phyloP scores from a whole-genome alignment of 2,113 vertebrate genomes.

The Rhea americana region DNA sequence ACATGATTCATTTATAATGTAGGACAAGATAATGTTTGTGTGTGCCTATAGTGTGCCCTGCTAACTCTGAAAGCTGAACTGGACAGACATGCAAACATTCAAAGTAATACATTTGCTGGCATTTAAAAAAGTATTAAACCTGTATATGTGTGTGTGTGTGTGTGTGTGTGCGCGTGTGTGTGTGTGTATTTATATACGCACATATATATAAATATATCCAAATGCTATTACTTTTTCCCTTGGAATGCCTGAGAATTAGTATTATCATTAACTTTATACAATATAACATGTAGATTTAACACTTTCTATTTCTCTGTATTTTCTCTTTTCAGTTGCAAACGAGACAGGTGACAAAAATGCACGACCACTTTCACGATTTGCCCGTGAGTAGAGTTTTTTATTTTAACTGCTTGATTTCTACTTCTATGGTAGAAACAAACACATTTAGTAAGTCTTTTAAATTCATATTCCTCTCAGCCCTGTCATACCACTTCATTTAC shows the following conservation, averaged over 20 bases:
- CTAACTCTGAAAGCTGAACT: background rate
- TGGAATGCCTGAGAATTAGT: background rate
- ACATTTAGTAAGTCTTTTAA: background rate
- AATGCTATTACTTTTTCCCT: background rate
- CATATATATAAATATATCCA: background rate
- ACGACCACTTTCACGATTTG: slow-evolving; percentile 84
- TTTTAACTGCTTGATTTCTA: background rate
- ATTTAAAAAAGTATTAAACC: background rate
- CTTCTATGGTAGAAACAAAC: background rate
- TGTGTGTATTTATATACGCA: too few species aligned
- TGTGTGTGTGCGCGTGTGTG: too few species aligned
- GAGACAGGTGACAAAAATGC: slow-evolving; percentile 86
- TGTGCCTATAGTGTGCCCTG: background rate
- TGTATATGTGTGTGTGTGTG: background rate
- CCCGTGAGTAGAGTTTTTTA: slow-evolving; percentile 80
- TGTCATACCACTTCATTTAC: background rate
- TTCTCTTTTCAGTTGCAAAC: slow-evolving; percentile 86
- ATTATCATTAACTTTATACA: background rate
- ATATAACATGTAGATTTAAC: background rate
- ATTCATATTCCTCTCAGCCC: background rate
- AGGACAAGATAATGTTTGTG: background rate
- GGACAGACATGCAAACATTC: background rate
- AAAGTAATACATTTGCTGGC: background rate
- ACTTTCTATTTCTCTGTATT: background rate
- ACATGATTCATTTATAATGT: background rate